Evolutionary conservation across 1,140 invertebrate species (phyloP).

Genomic region (Zaprionus ornatus): DNA sequence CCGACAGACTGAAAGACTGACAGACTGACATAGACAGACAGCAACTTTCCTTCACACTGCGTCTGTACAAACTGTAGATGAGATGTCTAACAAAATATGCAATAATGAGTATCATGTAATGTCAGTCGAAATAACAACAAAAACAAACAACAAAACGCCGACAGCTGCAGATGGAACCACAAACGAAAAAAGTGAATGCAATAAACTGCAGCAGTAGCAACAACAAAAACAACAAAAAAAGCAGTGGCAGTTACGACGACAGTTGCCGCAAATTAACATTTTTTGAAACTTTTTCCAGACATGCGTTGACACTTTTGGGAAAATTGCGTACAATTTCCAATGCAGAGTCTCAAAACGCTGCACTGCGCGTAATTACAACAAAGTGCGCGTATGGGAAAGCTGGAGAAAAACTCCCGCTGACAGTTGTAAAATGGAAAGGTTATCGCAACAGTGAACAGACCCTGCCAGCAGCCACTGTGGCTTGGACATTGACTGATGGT

Average conservation of each 20-base stretch:
- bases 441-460: constrained; percentile 39
- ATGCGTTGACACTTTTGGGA: constrained; percentile 74
- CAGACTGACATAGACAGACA: neutral
- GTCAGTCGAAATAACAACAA: constrained; percentile 34
- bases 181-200: constrained; percentile 51
- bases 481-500: constrained; percentile 71
- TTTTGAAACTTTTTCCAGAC: constrained; percentile 51
- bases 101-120: constrained; percentile 76
- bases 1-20: neutral
- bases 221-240: neutral
- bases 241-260: constrained; percentile 11
- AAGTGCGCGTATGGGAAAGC: neutral
- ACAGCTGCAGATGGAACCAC: constrained; percentile 31
- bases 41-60: neutral
- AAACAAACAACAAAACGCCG: constrained; percentile 15
- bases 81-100: constrained; percentile 53
- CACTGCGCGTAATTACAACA: constrained; percentile 51
- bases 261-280: constrained; percentile 66
- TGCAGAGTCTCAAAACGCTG: constrained; percentile 54
- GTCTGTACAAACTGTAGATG: constrained; percentile 13
- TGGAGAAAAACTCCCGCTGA: constrained; percentile 43
- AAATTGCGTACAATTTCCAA: constrained; percentile 71
- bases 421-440: constrained; percentile 78
- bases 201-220: constrained; percentile 36
- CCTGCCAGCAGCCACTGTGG: constrained; percentile 8